These are phyloP conservation scores for Neogale vison DNA, from an alignment of 2,113 vertebrate genomes.

Conservation along the genomic window DNA sequence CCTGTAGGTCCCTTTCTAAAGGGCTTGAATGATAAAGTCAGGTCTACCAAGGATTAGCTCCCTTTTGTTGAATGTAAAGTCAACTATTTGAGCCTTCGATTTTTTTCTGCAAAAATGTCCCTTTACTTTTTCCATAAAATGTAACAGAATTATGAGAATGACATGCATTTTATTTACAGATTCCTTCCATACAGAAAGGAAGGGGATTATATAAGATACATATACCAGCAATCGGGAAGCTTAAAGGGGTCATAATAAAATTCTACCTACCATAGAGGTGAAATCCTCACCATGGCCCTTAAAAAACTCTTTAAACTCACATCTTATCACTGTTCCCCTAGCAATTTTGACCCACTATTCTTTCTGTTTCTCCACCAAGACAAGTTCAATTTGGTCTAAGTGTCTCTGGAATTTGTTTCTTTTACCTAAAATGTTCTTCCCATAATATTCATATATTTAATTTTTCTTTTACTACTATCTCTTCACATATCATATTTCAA, in stretches of 20 bases:
- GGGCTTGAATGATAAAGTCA: no score
- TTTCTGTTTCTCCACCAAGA: neutral
- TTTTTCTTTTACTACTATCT: neutral
- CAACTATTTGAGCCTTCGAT: neutral
- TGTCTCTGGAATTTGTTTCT: neutral
- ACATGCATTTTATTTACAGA: neutral
- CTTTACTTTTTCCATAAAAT: neutral
- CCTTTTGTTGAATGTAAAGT: neutral
- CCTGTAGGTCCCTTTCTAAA: neutral
- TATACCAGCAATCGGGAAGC: neutral
- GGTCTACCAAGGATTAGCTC: neutral
- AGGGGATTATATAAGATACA: neutral
- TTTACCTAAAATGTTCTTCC: neutral
- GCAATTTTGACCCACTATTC: neutral
- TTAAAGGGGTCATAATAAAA: neutral
- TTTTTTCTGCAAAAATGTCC: neutral
- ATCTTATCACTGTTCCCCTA: neutral
- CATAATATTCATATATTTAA: neutral
- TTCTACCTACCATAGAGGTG: neutral
- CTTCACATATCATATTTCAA: neutral
- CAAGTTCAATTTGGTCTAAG: neutral
- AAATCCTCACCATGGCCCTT: neutral
- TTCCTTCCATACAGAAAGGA: neutral
- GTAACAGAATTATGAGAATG: neutral
- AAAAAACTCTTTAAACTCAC: neutral